Conservation (phyloP, 64 coral and sea anemone genomes). For the Pocillopora verrucosa region DNA sequence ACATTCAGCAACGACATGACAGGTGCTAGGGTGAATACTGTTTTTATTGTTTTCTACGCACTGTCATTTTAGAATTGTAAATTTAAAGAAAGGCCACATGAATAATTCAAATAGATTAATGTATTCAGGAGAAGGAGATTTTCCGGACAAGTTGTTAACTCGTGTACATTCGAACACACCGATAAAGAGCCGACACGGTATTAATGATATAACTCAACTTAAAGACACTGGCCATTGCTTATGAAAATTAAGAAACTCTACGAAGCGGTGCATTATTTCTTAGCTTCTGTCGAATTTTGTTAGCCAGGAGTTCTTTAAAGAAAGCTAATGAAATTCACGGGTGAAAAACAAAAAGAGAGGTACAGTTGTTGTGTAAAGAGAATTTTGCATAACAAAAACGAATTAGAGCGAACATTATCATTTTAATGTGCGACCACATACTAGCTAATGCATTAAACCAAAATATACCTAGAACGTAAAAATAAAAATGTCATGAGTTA, state of each 20-base stretch:
- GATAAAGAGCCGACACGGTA: not conserved
- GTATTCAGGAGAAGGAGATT: constrained; percentile 18
- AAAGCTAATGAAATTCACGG: not conserved
- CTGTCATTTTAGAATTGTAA: constrained; percentile 96
- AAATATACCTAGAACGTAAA: not conserved
- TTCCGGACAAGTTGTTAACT: constrained; percentile 32
- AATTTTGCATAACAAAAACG: constrained; percentile 12
- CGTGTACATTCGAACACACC: not conserved
- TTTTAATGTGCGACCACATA: not conserved
- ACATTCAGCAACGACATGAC: constrained; percentile 54
- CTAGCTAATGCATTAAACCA: not conserved
- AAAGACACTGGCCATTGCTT: not conserved
- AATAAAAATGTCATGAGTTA: not conserved
- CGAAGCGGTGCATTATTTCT: not conserved
- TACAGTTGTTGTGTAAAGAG: not conserved
- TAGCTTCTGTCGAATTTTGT: not conserved
- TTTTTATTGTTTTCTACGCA: constrained; percentile 85
- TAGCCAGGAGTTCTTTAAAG: not conserved
- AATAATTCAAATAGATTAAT: constrained; percentile 41
- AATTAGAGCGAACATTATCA: not conserved
- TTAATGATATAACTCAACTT: not conserved
- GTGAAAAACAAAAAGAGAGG: not conserved
- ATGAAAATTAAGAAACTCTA: not conserved
- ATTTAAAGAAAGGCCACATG: constrained; percentile 46
- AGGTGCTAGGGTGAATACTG: constrained; percentile 69